Evolutionary conservation across 2,113 vertebrate species (phyloP).

Genomic region (Scomber japonicus): DNA sequence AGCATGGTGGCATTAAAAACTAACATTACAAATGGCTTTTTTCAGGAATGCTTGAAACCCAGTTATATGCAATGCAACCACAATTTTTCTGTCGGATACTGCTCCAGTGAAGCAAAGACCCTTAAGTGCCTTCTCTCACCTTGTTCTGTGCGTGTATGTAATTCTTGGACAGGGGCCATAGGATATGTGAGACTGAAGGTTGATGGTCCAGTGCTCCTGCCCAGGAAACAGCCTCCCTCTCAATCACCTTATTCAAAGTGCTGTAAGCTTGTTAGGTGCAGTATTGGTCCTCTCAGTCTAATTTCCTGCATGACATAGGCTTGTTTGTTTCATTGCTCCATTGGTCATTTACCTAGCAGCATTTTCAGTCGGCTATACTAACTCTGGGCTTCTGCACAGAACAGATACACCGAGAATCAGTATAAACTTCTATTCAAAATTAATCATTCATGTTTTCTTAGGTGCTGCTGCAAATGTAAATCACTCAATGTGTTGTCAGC

Average conservation of each 20-base stretch:
- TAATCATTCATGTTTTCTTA: not conserved
- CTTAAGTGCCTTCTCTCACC: constrained; percentile 43
- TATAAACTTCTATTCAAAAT: not conserved
- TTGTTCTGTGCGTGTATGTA: constrained; percentile 43
- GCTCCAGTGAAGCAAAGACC: constrained; percentile 49
- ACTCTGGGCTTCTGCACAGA: constrained; percentile 8
- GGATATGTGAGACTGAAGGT: constrained; percentile 54
- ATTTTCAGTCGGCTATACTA: constrained; percentile 26
- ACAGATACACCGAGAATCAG: not conserved
- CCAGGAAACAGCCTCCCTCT: constrained; percentile 56
- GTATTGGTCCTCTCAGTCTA: constrained; percentile 64
- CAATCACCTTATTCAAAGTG: constrained; percentile 63
- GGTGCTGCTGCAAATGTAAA: constrained; percentile 16
- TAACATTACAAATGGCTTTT: not conserved
- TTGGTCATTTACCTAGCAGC: constrained; percentile 44
- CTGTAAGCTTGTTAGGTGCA: constrained; percentile 65
- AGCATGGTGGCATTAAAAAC: too few relatives aligned
- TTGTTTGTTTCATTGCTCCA: constrained; percentile 58
- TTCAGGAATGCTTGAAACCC: not conserved
- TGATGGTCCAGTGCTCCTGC: constrained; percentile 61
- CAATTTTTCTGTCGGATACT: constrained; percentile 25
- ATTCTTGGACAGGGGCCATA: constrained; percentile 54
- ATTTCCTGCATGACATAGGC: constrained; percentile 68
- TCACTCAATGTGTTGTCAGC: constrained; percentile 6
- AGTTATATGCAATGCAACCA: not conserved